These are phyloP conservation scores for Myripristis jacobus DNA, from an alignment of 2,797 vertebrate genomes.

Conservation along the genomic window DNA sequence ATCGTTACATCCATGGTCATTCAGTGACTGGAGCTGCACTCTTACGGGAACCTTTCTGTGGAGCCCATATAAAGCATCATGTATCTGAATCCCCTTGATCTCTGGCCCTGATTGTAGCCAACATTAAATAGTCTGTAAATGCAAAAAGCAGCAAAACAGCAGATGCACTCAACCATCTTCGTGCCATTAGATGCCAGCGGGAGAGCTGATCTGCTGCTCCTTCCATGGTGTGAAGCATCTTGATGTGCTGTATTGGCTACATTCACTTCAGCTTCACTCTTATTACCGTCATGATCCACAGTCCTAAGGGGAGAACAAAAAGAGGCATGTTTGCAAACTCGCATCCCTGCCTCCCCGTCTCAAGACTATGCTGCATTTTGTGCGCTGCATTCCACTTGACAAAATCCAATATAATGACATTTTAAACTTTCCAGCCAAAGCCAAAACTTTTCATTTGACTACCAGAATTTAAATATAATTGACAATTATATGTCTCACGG, in stretches of 20 bases:
- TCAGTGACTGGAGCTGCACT: background rate
- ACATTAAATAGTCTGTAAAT: slow-evolving; percentile 23
- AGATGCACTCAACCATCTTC: background rate
- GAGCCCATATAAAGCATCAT: slow-evolving; percentile 36
- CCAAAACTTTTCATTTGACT: too few relatives aligned
- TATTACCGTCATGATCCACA: background rate
- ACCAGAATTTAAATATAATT: too few relatives aligned
- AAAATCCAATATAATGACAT: background rate
- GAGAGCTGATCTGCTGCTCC: background rate
- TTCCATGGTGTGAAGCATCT: background rate
- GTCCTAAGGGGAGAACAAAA: too few relatives aligned
- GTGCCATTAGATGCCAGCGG: background rate
- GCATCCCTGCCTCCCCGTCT: too few relatives aligned
- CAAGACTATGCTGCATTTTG: too few relatives aligned
- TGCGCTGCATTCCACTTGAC: background rate
- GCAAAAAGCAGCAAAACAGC: slow-evolving; percentile 24
- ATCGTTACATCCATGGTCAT: slow-evolving; percentile 12
- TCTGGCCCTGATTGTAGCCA: slow-evolving; percentile 12
- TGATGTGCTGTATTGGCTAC: background rate
- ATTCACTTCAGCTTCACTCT: background rate
- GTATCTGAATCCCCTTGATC: slow-evolving; percentile 9
- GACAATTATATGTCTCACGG: too few relatives aligned
- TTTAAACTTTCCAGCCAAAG: too few relatives aligned
- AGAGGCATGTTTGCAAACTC: too few relatives aligned
- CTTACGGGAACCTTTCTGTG: slow-evolving; percentile 16